Conservation (phyloP, 2,113 vertebrate genomes). For the Chitala chitala region DNA sequence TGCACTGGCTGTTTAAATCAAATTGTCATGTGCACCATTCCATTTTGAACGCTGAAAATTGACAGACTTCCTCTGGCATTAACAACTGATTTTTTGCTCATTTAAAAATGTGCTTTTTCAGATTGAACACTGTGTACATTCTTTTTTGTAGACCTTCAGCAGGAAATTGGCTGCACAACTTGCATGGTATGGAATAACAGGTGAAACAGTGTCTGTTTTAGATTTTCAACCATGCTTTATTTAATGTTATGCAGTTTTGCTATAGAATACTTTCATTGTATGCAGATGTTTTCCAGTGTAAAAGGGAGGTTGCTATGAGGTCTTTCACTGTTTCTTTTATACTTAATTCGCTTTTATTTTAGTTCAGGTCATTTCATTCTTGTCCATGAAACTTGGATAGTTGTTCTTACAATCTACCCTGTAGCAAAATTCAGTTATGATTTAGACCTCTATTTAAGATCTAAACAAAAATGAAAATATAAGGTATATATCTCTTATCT, state of each 20-base stretch:
- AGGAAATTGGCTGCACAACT: neutral
- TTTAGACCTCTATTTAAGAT: neutral
- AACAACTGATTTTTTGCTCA: neutral
- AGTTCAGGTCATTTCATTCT: neutral
- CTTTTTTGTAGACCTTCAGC: neutral
- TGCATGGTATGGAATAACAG: neutral
- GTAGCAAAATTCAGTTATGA: neutral
- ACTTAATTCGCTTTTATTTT: neutral
- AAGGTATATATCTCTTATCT: neutral
- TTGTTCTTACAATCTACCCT: neutral
- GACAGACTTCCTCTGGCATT: neutral
- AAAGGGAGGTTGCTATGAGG: neutral
- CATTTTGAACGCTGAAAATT: neutral
- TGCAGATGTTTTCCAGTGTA: slow-evolving; percentile 10
- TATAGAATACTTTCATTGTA: neutral
- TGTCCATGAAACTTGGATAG: neutral
- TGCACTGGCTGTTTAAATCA: neutral
- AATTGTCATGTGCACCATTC: neutral
- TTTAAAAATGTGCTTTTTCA: neutral
- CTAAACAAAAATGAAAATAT: neutral
- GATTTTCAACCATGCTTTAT: neutral
- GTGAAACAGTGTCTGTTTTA: neutral
- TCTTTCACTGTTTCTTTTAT: neutral
- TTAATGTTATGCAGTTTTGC: neutral
- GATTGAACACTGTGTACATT: neutral